Evolutionary conservation across 2,888 invertebrate species (phyloP).

Genomic region (Macaria liturata): DNA sequence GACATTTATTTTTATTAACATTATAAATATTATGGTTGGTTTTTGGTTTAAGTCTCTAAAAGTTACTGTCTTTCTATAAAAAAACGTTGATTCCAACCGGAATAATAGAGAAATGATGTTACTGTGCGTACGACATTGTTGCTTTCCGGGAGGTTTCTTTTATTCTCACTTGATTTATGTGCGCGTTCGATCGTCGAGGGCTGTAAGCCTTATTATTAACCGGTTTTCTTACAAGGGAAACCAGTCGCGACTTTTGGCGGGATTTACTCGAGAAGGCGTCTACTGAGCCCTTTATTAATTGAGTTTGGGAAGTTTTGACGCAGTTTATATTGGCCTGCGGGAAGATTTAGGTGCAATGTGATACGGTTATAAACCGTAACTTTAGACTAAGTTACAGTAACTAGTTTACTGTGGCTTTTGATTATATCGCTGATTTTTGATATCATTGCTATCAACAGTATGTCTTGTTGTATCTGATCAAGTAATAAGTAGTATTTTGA

Average conservation of each 20-base stretch:
- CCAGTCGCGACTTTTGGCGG: constrained; percentile 38
- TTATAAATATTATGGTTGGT: no score
- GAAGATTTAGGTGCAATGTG: neutral
- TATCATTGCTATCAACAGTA: no score
- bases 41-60: no score
- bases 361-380: no score
- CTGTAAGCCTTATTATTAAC: constrained; percentile 45
- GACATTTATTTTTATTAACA: no score
- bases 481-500: no score
- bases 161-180: constrained; percentile 48
- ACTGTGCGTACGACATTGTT: constrained; percentile 11
- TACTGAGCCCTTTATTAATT: constrained; percentile 36
- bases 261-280: constrained; percentile 38
- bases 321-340: constrained; percentile 8
- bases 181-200: constrained; percentile 35
- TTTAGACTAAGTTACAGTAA: no score
- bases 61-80: no score
- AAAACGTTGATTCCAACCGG: no score
- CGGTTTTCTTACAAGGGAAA: constrained; percentile 41
- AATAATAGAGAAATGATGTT: neutral
- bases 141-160: constrained; percentile 40
- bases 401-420: no score
- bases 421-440: no score
- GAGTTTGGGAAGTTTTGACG: constrained; percentile 23
- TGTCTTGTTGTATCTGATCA: no score